Percentiles rank a stretch among this genome's conserved stretches.
Evolutionary conservation across 2,797 vertebrate genomes (phyloP).

Genomic region (Esox masquinongy): DNA sequence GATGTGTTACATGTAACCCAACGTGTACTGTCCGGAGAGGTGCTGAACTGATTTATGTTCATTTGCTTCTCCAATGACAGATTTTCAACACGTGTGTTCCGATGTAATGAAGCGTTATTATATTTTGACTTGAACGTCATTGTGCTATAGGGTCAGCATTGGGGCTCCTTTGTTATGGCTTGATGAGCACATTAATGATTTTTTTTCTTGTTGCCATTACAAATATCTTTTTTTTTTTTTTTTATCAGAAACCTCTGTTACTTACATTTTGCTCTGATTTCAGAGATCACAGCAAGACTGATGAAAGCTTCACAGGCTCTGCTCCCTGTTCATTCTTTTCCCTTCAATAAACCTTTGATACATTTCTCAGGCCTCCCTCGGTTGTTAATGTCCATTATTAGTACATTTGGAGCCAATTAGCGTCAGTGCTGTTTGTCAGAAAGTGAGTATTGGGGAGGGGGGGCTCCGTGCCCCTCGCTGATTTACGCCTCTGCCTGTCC

Average conservation of each 20-base stretch:
- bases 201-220: too few species aligned
- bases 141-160: too few species aligned
- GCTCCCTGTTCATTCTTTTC: slow-evolving; percentile 11
- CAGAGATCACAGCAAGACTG: background rate
- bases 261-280: background rate
- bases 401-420: slow-evolving; percentile 63
- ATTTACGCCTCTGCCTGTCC: slow-evolving; percentile 55
- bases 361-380: slow-evolving; percentile 35
- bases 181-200: too few species aligned
- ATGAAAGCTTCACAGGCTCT: background rate
- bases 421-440: slow-evolving; percentile 51
- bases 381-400: slow-evolving; percentile 52
- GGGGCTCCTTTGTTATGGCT: too few species aligned
- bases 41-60: background rate
- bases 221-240: too few species aligned
- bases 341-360: slow-evolving; percentile 25
- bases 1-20: background rate
- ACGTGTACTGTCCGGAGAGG: background rate
- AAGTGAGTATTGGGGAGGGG: slow-evolving; percentile 21
- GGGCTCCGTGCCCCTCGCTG: slow-evolving; percentile 13
- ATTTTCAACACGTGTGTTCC: slow-evolving; percentile 20
- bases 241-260: too few species aligned
- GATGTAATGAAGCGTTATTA: slow-evolving; percentile 25
- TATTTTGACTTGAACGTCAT: slow-evolving; percentile 6
- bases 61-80: background rate